These are phyloP conservation scores for Gryllus bimaculatus DNA, from an alignment of 1,140 invertebrate genomes.

Conservation along the genomic window DNA sequence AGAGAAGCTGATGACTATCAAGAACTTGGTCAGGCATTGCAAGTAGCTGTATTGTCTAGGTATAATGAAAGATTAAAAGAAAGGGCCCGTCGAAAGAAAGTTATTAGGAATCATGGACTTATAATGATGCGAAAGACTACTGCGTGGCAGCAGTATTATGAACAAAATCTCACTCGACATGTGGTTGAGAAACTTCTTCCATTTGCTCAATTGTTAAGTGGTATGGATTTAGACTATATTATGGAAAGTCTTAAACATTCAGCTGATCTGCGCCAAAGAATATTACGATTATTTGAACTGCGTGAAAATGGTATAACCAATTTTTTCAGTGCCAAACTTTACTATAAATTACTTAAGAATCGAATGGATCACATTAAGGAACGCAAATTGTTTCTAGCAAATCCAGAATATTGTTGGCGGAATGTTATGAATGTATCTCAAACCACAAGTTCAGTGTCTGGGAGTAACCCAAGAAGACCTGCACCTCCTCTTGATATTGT, in stretches of 20 bases:
- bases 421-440: neutral
- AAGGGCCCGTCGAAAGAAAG: constrained; percentile 54
- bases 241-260: constrained; percentile 64
- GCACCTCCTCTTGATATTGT: constrained; percentile 63
- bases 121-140: constrained; percentile 57
- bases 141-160: constrained; percentile 52
- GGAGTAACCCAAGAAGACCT: constrained; percentile 27
- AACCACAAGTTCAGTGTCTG: neutral
- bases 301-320: constrained; percentile 60
- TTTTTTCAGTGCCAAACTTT: constrained; percentile 54
- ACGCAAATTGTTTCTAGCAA: constrained; percentile 25
- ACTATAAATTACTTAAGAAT: constrained; percentile 50
- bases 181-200: constrained; percentile 52
- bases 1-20: constrained; percentile 41
- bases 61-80: constrained; percentile 65
- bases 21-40: constrained; percentile 49
- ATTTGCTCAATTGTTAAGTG: constrained; percentile 63
- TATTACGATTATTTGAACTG: constrained; percentile 53
- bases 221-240: constrained; percentile 64
- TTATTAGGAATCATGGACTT: constrained; percentile 70
- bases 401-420: constrained; percentile 1
- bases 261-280: constrained; percentile 53
- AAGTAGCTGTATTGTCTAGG: constrained; percentile 53
- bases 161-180: constrained; percentile 36
- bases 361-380: constrained; percentile 47